A percentile compares a stretch with the other conserved stretches of the same genome.
These are phyloP conservation scores for Nyctalus aviator DNA, from an alignment of 2,797 vertebrate genomes.

Conservation along the genomic window DNA sequence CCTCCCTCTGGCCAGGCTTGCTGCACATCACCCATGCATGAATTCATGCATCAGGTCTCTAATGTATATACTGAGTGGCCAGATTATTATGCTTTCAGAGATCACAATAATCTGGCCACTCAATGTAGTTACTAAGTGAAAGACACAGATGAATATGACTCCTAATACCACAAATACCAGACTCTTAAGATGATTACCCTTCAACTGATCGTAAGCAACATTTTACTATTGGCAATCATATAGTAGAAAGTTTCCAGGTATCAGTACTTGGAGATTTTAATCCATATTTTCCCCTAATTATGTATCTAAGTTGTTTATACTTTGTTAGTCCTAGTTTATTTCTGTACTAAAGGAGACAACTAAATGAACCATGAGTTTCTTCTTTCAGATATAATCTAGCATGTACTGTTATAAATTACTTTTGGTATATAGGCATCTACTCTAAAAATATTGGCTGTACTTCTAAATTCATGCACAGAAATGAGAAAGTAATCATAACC, in stretches of 20 bases:
- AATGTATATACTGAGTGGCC: too few relatives aligned
- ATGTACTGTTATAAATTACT: background rate
- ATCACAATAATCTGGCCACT: too few relatives aligned
- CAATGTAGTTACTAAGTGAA: background rate
- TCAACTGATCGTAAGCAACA: background rate
- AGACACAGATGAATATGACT: background rate
- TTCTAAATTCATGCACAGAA: conserved; percentile 48
- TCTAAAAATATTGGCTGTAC: background rate
- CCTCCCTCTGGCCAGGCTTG: too few relatives aligned
- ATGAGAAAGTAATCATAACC: background rate
- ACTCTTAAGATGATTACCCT: background rate
- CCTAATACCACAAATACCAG: background rate
- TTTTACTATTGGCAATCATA: background rate
- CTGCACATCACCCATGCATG: too few relatives aligned
- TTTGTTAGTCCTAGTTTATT: background rate
- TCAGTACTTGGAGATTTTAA: background rate
- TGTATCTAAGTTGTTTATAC: background rate
- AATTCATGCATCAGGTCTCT: too few relatives aligned
- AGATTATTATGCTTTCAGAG: too few relatives aligned
- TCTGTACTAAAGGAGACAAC: background rate
- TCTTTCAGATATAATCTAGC: background rate
- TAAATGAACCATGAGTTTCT: background rate
- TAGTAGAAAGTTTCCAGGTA: background rate
- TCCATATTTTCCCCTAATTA: background rate
- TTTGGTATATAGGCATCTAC: background rate